A percentile compares a stretch with the other conserved stretches of the same genome.
These are phyloP conservation scores for Ceratotherium simum DNA, from an alignment of 2,113 vertebrate species.

Conservation along the genomic window DNA sequence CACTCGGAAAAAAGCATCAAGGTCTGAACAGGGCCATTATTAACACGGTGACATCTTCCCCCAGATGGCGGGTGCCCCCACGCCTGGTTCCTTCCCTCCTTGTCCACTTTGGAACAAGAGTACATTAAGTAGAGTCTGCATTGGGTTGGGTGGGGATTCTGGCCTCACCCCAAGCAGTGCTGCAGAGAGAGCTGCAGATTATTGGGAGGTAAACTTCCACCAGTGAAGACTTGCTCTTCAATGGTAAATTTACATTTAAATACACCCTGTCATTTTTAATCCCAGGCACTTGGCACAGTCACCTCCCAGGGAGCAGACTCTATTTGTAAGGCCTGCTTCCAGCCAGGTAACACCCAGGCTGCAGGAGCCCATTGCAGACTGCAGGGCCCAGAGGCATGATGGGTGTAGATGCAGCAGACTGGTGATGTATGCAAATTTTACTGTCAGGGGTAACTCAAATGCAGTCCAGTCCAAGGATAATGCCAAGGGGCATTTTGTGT, in stretches of 20 bases:
- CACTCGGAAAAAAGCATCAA: background rate
- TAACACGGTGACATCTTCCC: fast-evolving
- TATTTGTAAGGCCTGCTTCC: background rate
- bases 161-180: background rate
- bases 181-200: background rate
- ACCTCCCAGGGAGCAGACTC: slow-evolving; percentile 7
- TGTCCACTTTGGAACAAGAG: background rate
- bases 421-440: slow-evolving; percentile 31
- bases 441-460: slow-evolving; percentile 7
- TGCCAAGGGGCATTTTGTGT: slow-evolving; percentile 65
- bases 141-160: background rate
- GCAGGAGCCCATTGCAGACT: background rate
- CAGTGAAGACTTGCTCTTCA: slow-evolving; percentile 44
- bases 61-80: fast-evolving
- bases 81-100: background rate
- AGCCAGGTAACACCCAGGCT: background rate
- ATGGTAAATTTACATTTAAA: slow-evolving; percentile 35
- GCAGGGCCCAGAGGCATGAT: background rate
- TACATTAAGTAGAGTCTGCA: background rate
- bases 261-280: slow-evolving; percentile 61
- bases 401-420: background rate
- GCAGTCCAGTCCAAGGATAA: background rate
- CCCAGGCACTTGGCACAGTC: background rate
- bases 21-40: background rate
- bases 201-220: background rate